Percentiles rank a stretch among this genome's conserved stretches.
Conservation (phyloP, 2,113 vertebrate genomes). For the Raja brachyura region DNA sequence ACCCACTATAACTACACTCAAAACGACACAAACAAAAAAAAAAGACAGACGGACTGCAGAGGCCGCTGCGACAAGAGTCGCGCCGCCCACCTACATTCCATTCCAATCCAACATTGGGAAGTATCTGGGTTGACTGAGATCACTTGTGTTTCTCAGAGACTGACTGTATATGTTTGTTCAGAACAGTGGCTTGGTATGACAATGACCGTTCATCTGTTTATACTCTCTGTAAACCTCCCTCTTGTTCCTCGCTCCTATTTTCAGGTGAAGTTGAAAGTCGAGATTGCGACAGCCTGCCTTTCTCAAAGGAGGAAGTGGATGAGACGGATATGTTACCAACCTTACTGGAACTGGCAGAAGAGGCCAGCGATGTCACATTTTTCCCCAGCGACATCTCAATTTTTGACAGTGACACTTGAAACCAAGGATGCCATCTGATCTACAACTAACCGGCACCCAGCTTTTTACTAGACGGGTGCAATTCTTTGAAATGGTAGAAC, state of each 20-base stretch:
- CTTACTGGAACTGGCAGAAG: conserved; percentile 28
- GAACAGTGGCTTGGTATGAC: not conserved
- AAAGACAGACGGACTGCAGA: too few relatives aligned
- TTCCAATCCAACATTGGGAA: not conserved
- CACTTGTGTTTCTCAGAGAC: not conserved
- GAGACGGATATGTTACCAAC: conserved; percentile 25
- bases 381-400: conserved; percentile 2
- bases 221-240: not conserved
- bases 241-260: not conserved
- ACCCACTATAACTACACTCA: too few relatives aligned
- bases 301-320: conserved; percentile 8
- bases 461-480: not conserved
- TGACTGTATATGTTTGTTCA: not conserved
- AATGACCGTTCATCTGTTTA: not conserved
- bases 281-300: not conserved
- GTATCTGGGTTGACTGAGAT: not conserved
- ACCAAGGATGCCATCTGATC: not conserved
- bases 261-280: conserved; percentile 15
- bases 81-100: too few relatives aligned
- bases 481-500: not conserved
- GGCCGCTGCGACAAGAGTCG: too few relatives aligned
- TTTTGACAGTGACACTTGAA: not conserved
- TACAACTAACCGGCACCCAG: not conserved
- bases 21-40: too few relatives aligned
- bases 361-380: conserved; percentile 1